Conservation (phyloP, 2,888 invertebrate species). For the Metalampra italica region DNA sequence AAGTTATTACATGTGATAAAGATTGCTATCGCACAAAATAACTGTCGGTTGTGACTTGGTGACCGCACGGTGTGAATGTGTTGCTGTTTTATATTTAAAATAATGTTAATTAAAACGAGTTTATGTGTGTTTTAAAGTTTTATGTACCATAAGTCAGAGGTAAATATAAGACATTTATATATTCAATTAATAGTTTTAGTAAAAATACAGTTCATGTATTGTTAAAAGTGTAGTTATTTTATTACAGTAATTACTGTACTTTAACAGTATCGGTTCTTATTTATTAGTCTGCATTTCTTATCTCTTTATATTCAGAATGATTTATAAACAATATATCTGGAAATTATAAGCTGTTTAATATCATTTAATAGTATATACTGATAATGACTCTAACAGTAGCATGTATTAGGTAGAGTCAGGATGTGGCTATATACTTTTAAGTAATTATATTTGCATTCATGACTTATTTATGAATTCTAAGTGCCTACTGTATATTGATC, state of each 20-base stretch:
- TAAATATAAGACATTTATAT: too few relatives aligned
- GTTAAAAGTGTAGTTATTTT: not conserved
- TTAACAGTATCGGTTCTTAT: not conserved
- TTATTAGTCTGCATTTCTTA: not conserved
- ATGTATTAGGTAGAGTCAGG: too few relatives aligned
- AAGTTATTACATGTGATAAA: constrained; percentile 4
- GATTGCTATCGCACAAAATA: not conserved
- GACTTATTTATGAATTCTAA: not conserved
- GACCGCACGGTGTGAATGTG: not conserved
- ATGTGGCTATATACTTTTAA: too few relatives aligned
- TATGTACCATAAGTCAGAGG: not conserved
- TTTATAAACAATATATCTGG: constrained; percentile 1
- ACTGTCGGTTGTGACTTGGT: not conserved
- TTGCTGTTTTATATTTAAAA: not conserved
- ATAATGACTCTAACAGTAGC: not conserved
- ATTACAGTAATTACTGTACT: not conserved
- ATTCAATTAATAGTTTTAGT: too few relatives aligned
- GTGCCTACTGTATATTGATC: too few relatives aligned
- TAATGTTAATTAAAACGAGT: not conserved
- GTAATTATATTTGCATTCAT: not conserved
- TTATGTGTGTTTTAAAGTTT: not conserved
- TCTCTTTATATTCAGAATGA: not conserved
- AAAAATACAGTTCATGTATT: not conserved
- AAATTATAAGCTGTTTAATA: not conserved
- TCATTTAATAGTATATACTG: not conserved